Base-by-base conservation (phyloP, 1,140 invertebrate species). In the Trypoxylus dichotomus region DNA sequence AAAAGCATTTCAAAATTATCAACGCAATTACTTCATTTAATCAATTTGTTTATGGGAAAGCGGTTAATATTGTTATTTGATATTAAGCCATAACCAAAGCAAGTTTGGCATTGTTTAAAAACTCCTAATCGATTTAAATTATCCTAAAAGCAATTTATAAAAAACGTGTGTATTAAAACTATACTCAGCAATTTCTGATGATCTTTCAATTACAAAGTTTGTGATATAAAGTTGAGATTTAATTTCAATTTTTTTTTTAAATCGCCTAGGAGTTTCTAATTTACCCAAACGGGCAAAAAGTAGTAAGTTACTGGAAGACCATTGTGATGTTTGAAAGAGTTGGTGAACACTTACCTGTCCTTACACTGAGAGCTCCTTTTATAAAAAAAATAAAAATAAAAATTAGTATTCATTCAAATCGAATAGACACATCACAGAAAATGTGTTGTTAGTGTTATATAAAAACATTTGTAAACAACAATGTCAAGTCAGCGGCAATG, bases 311-410 rank as follows among this genome's bases (percentile, higher is more conserved):
- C 13, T 63, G 24, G 19, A 24, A 15, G 60, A 27, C 10, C 10
- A 74, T 37, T 37, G 0, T 43, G 24, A 71, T 42, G 41, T 71
- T 21, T 5, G 19, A 71, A 71, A 42, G 37, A 77, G 41, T 41
- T 25, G 37, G n/a, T 21, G 32, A 74, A 37, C 73, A 83, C 82
- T 83, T 80, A 83, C 82, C 82, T 77, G 81, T 81, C 78, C 79
- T 82, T 79, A 79, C 79, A 81, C 80, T 81, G 74, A 83, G 78
- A 75, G 82, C 81, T 75, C 82, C 82, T 83, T 80, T 75, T 75
- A 78, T 80, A 82, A 79, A 79, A 79, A 81, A 79, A 80, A 74
- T 74, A 74, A 74, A 73, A 74, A 74, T 42, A 42, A 25, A 29
- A 27, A 74, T 74, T 74, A 74, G 72, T 74, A 74, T n/a, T 71